Conservation (phyloP, 2,888 invertebrate genomes). For the Macrostomum cliftonense region DNA sequence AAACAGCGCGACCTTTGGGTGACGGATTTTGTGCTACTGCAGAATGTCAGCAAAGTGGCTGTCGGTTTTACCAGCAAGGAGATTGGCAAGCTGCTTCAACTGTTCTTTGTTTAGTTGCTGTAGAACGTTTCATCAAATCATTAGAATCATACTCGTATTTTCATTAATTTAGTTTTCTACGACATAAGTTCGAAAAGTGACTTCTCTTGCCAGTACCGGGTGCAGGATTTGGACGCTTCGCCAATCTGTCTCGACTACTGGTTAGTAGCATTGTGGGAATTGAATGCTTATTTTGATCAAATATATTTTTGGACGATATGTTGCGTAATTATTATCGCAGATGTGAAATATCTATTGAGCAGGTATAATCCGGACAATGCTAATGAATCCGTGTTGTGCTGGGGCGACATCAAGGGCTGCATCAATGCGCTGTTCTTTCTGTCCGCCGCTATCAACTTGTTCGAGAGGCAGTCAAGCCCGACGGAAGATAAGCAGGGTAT, state of each 20-base stretch:
- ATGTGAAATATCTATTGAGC: not conserved
- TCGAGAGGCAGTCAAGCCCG: constrained; percentile 34
- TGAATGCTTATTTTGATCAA: no score
- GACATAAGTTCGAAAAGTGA: constrained; percentile 35
- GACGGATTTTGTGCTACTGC: constrained; percentile 32
- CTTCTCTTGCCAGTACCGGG: constrained; percentile 34
- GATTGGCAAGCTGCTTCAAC: constrained; percentile 23
- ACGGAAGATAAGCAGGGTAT: constrained; percentile 36
- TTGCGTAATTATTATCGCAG: no score
- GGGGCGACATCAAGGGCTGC: constrained; percentile 35
- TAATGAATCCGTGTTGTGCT: constrained; percentile 33
- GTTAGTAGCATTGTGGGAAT: constrained; percentile 19
- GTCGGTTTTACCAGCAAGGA: constrained; percentile 37
- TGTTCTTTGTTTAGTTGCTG: no score
- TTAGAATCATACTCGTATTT: not conserved
- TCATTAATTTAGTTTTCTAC: constrained; percentile 23
- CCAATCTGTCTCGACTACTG: constrained; percentile 36
- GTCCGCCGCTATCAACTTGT: constrained; percentile 33
- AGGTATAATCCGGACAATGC: constrained; percentile 32
- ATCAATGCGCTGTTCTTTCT: constrained; percentile 33
- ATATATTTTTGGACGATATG: not conserved
- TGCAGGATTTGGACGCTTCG: constrained; percentile 26
- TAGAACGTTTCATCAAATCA: no score
- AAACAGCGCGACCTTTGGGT: constrained; percentile 34
- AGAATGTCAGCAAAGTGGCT: constrained; percentile 35